Base-by-base conservation (phyloP, 1,140 invertebrate species). In the Aphaenogaster ashmeadi region DNA sequence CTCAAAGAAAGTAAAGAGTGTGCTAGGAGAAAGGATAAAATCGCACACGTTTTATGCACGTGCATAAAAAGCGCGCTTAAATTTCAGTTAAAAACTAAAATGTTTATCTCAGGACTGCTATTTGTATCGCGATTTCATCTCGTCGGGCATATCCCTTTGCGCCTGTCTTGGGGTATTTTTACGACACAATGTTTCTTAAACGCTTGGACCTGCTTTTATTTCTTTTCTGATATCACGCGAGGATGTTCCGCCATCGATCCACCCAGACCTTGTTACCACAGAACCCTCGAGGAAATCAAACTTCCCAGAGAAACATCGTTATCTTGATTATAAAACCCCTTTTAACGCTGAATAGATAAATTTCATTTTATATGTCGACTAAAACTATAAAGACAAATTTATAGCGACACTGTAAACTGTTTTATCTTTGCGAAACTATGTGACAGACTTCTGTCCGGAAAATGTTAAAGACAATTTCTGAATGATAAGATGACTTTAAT, bases 181-280 rank as follows among this genome's bases (percentile, higher is more conserved):
- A 72, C 38, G 15, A 36, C 21, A 36, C 52, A 44, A 58, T 27
- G 54, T 62, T 47, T 60, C 54, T 60, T 38, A 41, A 75, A 50
- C n/a, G 69, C 52, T 58, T 15, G 52, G 38, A 50, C 21, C 27
- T 8, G 11, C 18, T 60, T 27, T 44, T 21, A 18, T 83, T 74
- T 74, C 67, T 60, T 21, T 60, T 50, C 8, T 75, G 18, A 75
- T 47, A 84, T 84, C 80, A 84, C 80, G 80, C 80, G 18, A 84
- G 69, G 80, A 84, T 75, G n/a, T 75, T 21, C 8, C n/a, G 33
- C 8, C 69, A 84, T 84, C 67, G 80, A 83, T 83, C 80, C 66
- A 47, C 27, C 67, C 67, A 83, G 80, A 74, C 80, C 80, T 74
- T 84, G 80, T 84, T 84, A 83, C 54, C n/a, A 27, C 27, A 67